Percentiles rank a stretch among this genome's conserved stretches.
These are phyloP conservation scores for Temnopleurus reevesii DNA, from an alignment of 53 echinoderm and acorn worm species.

Conservation along the genomic window DNA sequence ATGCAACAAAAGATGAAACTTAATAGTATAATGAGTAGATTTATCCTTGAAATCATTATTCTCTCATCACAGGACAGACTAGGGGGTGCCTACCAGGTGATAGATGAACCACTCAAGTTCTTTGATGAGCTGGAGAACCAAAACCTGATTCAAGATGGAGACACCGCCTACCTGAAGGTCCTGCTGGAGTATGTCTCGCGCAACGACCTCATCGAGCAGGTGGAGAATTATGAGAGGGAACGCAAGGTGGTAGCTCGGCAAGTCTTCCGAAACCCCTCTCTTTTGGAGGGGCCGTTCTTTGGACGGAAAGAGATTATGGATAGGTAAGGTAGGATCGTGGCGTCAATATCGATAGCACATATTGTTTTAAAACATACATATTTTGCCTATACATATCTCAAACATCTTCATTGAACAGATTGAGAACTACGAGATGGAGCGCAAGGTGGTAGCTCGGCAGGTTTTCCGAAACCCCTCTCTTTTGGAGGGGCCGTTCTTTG, in stretches of 20 bases:
- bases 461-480: conserved; percentile 59
- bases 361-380: no score
- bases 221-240: conserved; percentile 77
- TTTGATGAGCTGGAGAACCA: conserved; percentile 76
- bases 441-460: conserved; percentile 65
- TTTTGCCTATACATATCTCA: no score
- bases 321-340: conserved; percentile 30
- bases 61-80: conserved; percentile 49
- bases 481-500: conserved; percentile 76
- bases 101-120: conserved; percentile 69
- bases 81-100: conserved; percentile 54
- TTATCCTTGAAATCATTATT: no score
- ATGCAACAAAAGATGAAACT: no score
- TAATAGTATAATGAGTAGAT: no score
- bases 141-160: conserved; percentile 76
- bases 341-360: no score
- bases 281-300: conserved; percentile 74
- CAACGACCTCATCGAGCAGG: conserved; percentile 67
- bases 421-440: conserved; percentile 74
- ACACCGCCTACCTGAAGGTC: conserved; percentile 71
- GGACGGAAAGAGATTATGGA: conserved; percentile 67
- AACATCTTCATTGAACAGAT: conserved; percentile 69
- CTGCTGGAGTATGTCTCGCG: conserved; percentile 57
- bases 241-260: conserved; percentile 66
- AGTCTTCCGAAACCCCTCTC: conserved; percentile 57